Percentiles rank a stretch among this genome's conserved stretches.
These are phyloP conservation scores for Larimichthys polyactis DNA, from an alignment of 2,113 vertebrate genomes.

Conservation along the genomic window DNA sequence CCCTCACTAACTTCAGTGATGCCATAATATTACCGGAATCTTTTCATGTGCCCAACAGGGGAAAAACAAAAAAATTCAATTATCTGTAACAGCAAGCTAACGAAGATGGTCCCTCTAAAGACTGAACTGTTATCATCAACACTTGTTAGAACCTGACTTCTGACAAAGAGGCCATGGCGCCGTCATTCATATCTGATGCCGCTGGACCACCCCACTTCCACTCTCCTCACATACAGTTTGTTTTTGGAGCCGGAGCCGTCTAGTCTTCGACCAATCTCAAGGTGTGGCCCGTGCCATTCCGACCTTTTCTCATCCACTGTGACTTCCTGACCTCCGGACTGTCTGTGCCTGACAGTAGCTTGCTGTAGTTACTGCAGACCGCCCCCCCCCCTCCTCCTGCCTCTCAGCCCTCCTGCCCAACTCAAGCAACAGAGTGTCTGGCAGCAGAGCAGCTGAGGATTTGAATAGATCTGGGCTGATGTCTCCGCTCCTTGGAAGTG, in stretches of 20 bases:
- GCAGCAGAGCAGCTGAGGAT: conserved; percentile 69
- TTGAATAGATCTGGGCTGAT: conserved; percentile 68
- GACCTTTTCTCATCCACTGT: conserved; percentile 50
- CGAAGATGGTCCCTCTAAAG: background rate
- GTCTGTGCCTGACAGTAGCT: conserved; percentile 39
- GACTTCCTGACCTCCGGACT: conserved; percentile 59
- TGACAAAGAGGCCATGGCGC: background rate
- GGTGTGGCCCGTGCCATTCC: conserved; percentile 61
- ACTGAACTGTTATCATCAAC: conserved; percentile 21
- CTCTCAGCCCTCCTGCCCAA: conserved; percentile 2
- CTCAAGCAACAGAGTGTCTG: conserved; percentile 50
- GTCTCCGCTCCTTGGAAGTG: conserved; percentile 49
- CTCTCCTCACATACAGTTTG: conserved; percentile 43
- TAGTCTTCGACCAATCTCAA: conserved; percentile 47
- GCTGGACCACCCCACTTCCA: conserved; percentile 35
- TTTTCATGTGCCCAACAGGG: background rate
- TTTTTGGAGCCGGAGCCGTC: conserved; percentile 74
- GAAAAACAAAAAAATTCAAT: background rate
- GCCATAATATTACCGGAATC: background rate
- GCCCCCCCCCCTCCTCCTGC: background rate
- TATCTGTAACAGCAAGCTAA: background rate
- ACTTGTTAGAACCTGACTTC: conserved; percentile 3
- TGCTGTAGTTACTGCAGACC: background rate
- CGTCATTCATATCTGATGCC: background rate
- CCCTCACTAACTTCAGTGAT: background rate